Base-by-base conservation (phyloP, 2,113 vertebrate genomes). In the Paradoxurus hermaphroditus region DNA sequence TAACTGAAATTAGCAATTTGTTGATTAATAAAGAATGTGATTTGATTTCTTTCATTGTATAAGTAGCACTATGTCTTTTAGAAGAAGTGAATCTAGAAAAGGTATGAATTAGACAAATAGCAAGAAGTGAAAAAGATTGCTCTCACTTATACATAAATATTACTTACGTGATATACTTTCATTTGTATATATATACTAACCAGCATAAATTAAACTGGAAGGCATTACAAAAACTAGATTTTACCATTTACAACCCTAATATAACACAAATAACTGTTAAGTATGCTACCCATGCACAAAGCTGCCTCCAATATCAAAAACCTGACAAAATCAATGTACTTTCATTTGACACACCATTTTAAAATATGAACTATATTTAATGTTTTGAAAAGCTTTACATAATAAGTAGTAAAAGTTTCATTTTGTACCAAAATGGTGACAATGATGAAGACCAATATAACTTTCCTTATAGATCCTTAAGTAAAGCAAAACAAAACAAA, bases 281-380 rank as follows among this genome's bases (percentile, higher is more conserved):
- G 3, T 49, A 90, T 82, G 67, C 23, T 7, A 56, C 36, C 9
- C 29, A 81, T 31, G 31, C 25, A 93, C 25, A 93, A 95, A 87
- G 34, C 51, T 94, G 94, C 34, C 25, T 94, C 15, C 23, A 63
- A 53, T 77, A 90, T 78, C 15, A 92, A 96, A 91, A 94, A 82
- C 6, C 12, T 9, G 67, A 82, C 10, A 39, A 88, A 95, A 73
- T 79, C 49, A 62, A 44, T 91, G 7, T 23, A 82, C 75, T 90
- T 94, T 90, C 56, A 73, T 34, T 94, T 94, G 86, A 62, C 51
- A 92, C 44, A 90, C 31, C 67, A 62, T 90, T 91, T 96, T 73
- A 63, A 93, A 95, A 63, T 70, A 94, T 39, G 8, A 90, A 78
- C 25, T 31, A 53, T 91, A 79, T 39, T 46, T 65, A 92, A 39